Conservation (phyloP, 2,113 vertebrate species). For the Penelope pileata region DNA sequence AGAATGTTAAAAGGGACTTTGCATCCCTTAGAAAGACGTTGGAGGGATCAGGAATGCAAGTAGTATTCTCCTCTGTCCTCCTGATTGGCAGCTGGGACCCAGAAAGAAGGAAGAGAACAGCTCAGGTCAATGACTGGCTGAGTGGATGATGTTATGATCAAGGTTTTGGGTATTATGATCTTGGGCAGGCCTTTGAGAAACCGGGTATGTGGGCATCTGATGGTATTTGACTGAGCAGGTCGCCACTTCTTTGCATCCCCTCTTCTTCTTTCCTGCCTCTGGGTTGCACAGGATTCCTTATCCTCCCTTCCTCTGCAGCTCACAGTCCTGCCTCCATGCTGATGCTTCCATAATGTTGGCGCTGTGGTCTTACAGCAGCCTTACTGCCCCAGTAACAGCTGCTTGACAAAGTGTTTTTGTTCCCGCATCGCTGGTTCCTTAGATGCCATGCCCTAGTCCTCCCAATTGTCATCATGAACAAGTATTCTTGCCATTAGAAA, state of each 20-base stretch:
- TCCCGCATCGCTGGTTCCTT: not conserved
- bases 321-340: not conserved
- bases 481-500: not conserved
- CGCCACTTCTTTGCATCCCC: not conserved
- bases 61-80: too few species aligned
- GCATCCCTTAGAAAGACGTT: too few species aligned
- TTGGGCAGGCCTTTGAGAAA: too few species aligned
- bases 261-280: not conserved
- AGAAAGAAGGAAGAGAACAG: too few species aligned
- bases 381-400: not conserved
- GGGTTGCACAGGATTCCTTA: not conserved
- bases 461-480: not conserved
- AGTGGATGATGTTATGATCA: too few species aligned
- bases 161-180: too few species aligned
- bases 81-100: too few species aligned
- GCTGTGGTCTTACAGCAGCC: not conserved
- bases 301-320: accelerated
- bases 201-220: too few species aligned
- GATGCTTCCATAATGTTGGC: not conserved
- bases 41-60: too few species aligned
- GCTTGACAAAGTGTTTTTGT: not conserved
- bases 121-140: too few species aligned
- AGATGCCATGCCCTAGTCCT: not conserved
- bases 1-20: too few species aligned
- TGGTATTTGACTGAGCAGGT: too few species aligned